Conservation (phyloP, 2,113 vertebrate genomes). For the Eretmochelys imbricata region DNA sequence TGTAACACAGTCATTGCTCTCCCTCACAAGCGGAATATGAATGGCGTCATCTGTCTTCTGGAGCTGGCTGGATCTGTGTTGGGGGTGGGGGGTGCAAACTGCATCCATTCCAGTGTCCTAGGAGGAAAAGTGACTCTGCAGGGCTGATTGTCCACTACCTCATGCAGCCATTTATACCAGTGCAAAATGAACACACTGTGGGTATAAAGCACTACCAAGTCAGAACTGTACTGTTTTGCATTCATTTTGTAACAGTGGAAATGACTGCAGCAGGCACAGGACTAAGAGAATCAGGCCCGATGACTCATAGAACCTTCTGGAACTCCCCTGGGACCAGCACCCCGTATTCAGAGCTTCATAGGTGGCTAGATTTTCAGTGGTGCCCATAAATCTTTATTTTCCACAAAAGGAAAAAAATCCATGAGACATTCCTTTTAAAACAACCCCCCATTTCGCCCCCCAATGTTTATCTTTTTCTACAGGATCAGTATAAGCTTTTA, state of each 20-base stretch:
- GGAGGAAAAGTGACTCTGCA: not conserved
- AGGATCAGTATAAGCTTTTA: constrained; percentile 30
- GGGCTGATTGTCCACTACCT: not conserved
- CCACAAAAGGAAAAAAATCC: not conserved
- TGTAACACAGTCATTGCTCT: not conserved
- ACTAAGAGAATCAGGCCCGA: not conserved
- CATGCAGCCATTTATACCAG: not conserved
- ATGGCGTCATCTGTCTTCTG: too few species aligned
- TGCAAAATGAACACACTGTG: not conserved
- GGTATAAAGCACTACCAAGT: not conserved
- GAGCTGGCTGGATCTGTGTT: not conserved
- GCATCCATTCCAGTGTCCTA: not conserved
- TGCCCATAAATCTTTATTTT: not conserved
- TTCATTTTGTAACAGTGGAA: too few species aligned
- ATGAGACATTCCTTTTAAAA: not conserved
- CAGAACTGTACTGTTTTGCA: not conserved
- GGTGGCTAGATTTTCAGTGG: not conserved
- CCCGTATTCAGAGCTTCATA: not conserved
- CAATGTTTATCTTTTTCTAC: not conserved
- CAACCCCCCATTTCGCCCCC: not conserved
- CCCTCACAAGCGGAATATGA: too few species aligned
- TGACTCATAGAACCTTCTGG: not conserved
- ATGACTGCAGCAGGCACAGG: not conserved
- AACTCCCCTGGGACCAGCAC: not conserved
- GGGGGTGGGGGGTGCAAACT: not conserved